These are phyloP conservation scores for Callimorpha dominula DNA, from an alignment of 2,888 invertebrate genomes.

Conservation along the genomic window DNA sequence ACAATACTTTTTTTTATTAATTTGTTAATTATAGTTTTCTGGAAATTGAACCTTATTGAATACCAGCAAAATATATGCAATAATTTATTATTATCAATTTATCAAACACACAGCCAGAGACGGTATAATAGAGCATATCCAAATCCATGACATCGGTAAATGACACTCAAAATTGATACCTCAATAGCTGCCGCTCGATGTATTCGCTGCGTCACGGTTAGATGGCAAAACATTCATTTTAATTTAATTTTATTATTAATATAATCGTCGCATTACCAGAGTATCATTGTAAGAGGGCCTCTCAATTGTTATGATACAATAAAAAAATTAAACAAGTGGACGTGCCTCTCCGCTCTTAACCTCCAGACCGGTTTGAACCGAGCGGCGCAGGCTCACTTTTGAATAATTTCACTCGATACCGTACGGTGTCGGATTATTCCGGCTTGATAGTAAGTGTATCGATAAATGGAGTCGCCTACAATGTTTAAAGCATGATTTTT, in stretches of 20 bases:
- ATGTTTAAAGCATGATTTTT: not conserved
- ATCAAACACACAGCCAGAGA: not conserved
- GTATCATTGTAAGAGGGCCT: slow-evolving; percentile 30
- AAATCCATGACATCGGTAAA: not conserved
- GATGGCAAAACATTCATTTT: not conserved
- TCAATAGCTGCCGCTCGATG: not conserved
- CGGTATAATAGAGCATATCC: not conserved
- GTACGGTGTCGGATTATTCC: slow-evolving; percentile 48
- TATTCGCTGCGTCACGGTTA: slow-evolving; percentile 11
- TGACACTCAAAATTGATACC: not conserved
- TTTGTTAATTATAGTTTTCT: not conserved
- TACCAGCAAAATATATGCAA: not conserved
- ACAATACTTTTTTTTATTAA: too few species aligned
- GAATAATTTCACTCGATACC: slow-evolving; percentile 62
- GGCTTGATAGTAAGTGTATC: slow-evolving; percentile 39
- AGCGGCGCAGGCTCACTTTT: slow-evolving; percentile 48
- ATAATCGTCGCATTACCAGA: slow-evolving; percentile 20
- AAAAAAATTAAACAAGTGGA: slow-evolving; percentile 47
- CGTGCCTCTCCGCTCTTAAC: slow-evolving; percentile 37
- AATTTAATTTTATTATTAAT: slow-evolving; percentile 19
- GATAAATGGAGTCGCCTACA: slow-evolving; percentile 32
- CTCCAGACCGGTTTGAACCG: slow-evolving; percentile 53
- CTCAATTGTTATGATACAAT: slow-evolving; percentile 44
- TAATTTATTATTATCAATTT: too few species aligned
- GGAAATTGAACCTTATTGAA: not conserved